These are phyloP conservation scores for Lepidochrysops patricia DNA, from an alignment of 2,888 invertebrate genomes.

Conservation along the genomic window DNA sequence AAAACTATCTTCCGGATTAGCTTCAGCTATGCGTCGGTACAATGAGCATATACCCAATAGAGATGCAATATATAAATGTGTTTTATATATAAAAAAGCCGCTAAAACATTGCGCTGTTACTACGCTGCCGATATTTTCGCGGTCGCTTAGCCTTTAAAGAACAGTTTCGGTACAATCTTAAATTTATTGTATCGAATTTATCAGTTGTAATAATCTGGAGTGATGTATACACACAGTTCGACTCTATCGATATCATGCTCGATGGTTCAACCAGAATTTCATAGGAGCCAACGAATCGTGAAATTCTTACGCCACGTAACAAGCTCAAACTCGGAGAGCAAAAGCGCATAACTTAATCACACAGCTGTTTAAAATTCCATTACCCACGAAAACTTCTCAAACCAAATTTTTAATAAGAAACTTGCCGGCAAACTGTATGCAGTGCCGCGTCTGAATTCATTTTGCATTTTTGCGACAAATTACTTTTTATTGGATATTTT, in stretches of 20 bases:
- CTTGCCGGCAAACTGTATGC: constrained; percentile 32
- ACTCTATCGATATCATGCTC: too few relatives aligned
- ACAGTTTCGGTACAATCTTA: too few relatives aligned
- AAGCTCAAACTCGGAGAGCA: constrained; percentile 12
- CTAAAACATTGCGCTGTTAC: too few relatives aligned
- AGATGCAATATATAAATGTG: too few relatives aligned
- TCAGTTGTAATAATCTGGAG: too few relatives aligned
- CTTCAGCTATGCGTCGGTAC: not conserved
- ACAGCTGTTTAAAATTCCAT: constrained; percentile 49
- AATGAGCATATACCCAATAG: too few relatives aligned
- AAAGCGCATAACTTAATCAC: constrained; percentile 24
- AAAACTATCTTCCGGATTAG: too few relatives aligned
- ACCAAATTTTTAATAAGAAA: constrained; percentile 61
- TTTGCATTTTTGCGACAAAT: constrained; percentile 27
- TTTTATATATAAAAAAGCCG: too few relatives aligned
- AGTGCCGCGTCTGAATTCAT: constrained; percentile 38
- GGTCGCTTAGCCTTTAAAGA: too few relatives aligned
- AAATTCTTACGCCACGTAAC: not conserved
- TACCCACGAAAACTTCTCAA: constrained; percentile 42
- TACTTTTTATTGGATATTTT: not conserved
- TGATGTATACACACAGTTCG: too few relatives aligned
- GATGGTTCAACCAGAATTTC: not conserved
- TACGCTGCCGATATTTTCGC: too few relatives aligned
- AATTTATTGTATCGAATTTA: too few relatives aligned
- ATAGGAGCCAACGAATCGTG: constrained; percentile 3